Conservation (phyloP, 92 coral and sea anemone genomes). For the Epizoanthus ramosus region DNA sequence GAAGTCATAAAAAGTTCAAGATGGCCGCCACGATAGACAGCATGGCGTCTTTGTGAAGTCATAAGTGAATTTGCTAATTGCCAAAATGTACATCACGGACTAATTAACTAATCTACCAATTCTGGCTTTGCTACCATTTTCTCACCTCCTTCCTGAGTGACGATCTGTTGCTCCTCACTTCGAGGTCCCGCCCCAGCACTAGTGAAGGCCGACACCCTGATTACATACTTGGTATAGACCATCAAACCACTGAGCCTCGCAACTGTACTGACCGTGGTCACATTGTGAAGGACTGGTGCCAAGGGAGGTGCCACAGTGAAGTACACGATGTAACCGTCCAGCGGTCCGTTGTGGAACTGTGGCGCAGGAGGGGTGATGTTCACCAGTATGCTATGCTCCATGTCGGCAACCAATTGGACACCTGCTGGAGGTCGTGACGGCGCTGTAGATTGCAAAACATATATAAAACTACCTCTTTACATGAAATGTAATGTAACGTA, state of each 20-base stretch:
- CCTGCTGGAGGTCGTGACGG: conserved; percentile 80
- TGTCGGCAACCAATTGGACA: conserved; percentile 54
- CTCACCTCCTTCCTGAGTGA: conserved; percentile 86
- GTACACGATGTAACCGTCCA: conserved; percentile 72
- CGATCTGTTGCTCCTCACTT: conserved; percentile 47
- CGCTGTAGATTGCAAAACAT: conserved; percentile 35
- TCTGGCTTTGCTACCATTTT: neutral
- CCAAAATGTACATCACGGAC: no score
- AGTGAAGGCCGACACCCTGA: conserved; percentile 75
- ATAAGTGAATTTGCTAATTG: no score
- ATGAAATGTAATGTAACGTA: no score
- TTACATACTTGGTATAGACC: conserved; percentile 70
- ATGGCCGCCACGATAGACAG: no score
- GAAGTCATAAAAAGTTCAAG: no score
- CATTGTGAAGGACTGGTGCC: conserved; percentile 27
- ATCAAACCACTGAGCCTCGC: conserved; percentile 57
- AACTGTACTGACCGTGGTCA: conserved; percentile 50
- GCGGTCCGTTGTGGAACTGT: conserved; percentile 72
- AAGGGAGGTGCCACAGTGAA: conserved; percentile 59
- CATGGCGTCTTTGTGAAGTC: no score
- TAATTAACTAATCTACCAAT: no score
- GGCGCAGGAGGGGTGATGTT: conserved; percentile 61
- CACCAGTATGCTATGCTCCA: conserved; percentile 68
- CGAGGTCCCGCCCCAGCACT: conserved; percentile 70
- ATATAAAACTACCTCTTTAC: neutral